Percentiles rank a stretch among this genome's conserved stretches.
phyloP scores from a whole-genome alignment of 2,113 vertebrate genomes.

The Elachura formosa region DNA sequence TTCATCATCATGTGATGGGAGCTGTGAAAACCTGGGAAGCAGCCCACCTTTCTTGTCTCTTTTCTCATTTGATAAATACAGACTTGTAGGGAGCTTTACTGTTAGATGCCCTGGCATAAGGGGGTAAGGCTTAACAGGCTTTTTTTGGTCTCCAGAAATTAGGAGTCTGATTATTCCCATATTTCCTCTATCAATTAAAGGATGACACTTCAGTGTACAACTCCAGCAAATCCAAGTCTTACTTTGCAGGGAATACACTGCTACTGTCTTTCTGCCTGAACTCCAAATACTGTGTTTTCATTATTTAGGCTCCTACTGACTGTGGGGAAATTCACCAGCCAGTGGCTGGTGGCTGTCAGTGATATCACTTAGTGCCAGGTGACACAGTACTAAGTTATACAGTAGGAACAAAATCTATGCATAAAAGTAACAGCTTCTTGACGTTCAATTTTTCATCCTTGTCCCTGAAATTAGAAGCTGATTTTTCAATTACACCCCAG shows the following conservation, averaged over 20 bases:
- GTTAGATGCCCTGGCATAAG: background rate
- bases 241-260: background rate
- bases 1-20: background rate
- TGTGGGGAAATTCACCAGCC: background rate
- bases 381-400: background rate
- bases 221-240: background rate
- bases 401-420: background rate
- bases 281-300: background rate
- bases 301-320: background rate
- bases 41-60: background rate
- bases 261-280: background rate
- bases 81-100: background rate
- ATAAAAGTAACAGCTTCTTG: background rate
- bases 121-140: background rate
- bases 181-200: background rate
- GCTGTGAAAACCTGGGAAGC: background rate
- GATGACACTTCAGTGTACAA: background rate
- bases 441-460: background rate
- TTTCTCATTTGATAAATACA: background rate
- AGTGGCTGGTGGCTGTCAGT: background rate
- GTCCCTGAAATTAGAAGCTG: conserved; percentile 13
- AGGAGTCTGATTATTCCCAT: background rate
- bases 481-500: background rate
- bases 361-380: background rate
- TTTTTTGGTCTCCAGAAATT: background rate